Conservation (phyloP, 2,888 invertebrate genomes). For the Thereva nobilitata region DNA sequence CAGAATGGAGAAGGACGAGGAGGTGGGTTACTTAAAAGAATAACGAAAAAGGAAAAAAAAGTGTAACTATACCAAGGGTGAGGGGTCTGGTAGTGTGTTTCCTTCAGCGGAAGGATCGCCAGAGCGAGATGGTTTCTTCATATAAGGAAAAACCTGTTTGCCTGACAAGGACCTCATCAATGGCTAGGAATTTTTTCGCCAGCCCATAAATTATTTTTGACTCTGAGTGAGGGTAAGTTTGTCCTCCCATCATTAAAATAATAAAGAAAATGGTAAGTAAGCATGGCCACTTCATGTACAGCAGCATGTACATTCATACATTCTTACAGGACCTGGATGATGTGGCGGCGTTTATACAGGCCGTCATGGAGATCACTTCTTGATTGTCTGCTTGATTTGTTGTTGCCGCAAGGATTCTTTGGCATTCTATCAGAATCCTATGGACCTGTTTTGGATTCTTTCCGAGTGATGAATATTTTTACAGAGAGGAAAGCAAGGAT, state of each 20-base stretch:
- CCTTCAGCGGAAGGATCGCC: slow-evolving; percentile 1
- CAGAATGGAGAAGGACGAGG: slow-evolving; percentile 1
- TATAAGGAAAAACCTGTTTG: neutral
- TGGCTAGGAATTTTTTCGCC: slow-evolving; percentile 10
- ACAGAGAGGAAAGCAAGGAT: slow-evolving; percentile 11
- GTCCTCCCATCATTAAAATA: slow-evolving; percentile 31
- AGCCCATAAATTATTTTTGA: slow-evolving; percentile 26
- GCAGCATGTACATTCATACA: neutral
- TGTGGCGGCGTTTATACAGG: neutral
- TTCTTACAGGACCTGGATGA: slow-evolving; percentile 1
- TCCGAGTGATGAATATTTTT: slow-evolving; percentile 29
- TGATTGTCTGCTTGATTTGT: slow-evolving; percentile 26
- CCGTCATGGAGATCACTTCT: slow-evolving; percentile 24
- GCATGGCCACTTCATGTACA: slow-evolving; percentile 20
- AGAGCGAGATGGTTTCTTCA: slow-evolving; percentile 10
- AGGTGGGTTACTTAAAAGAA: slow-evolving; percentile 27
- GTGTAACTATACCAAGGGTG: slow-evolving; percentile 18
- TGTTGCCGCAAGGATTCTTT: slow-evolving; percentile 22
- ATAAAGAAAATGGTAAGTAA: slow-evolving; percentile 29
- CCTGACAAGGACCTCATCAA: slow-evolving; percentile 12
- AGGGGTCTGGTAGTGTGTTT: slow-evolving; percentile 5
- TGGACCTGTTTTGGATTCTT: slow-evolving; percentile 14
- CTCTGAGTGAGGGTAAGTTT: neutral
- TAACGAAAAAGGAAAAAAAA: slow-evolving; percentile 23
- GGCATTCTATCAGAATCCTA: slow-evolving; percentile 15